A percentile compares a stretch with the other conserved stretches of the same genome.
phyloP scores from a whole-genome alignment of 2,888 invertebrate genomes.

The Drosophila mimica region DNA sequence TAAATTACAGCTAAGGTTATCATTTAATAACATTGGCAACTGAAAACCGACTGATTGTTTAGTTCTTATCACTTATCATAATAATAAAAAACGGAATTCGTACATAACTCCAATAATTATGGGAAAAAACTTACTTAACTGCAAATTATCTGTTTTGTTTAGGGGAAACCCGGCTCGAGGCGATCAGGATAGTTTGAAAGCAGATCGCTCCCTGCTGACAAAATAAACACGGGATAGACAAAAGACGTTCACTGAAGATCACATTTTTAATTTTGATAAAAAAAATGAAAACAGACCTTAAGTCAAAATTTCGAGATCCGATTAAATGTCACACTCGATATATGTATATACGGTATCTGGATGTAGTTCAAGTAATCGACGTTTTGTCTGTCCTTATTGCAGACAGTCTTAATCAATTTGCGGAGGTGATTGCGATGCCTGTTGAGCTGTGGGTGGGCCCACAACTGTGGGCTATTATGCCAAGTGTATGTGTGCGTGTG shows the following conservation, averaged over 20 bases:
- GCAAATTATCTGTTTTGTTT: background rate
- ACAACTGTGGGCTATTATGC: conserved; percentile 2
- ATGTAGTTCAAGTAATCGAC: background rate
- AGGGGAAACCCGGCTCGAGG: too few species aligned
- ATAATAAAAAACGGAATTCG: conserved; percentile 1
- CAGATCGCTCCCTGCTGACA: background rate
- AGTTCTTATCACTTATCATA: conserved; percentile 6
- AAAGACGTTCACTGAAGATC: background rate
- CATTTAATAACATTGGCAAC: conserved; percentile 11
- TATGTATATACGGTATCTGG: conserved; percentile 2
- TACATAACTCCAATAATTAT: conserved; percentile 17
- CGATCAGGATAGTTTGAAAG: background rate
- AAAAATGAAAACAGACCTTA: background rate
- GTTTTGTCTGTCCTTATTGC: conserved; percentile 16
- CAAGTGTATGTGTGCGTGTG: background rate
- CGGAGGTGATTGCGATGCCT: conserved; percentile 17
- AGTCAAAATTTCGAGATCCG: background rate
- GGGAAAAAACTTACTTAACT: conserved; percentile 11
- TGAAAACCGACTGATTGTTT: conserved; percentile 1
- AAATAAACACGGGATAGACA: too few species aligned
- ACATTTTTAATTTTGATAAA: background rate
- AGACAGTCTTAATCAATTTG: conserved; percentile 21
- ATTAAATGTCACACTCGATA: background rate
- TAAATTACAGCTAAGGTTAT: conserved; percentile 11
- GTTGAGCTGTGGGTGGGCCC: conserved; percentile 21